phyloP scores from a whole-genome alignment of 2,888 invertebrate species.

The Synergus laeviventris region DNA sequence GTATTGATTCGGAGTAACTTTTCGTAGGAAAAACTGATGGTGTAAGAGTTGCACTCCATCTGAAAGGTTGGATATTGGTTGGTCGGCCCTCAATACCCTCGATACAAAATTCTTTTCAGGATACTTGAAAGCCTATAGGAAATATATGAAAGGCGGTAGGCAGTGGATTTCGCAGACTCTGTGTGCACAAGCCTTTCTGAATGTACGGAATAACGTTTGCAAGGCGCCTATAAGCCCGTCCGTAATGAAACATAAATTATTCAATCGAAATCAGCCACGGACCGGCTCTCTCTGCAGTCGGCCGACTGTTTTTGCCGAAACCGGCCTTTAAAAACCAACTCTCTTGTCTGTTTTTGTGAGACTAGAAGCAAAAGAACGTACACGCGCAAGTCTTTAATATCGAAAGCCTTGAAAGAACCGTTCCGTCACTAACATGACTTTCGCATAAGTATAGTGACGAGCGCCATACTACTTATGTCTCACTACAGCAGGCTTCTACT shows the following conservation, averaged over 20 bases:
- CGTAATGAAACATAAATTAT: slow-evolving; percentile 77
- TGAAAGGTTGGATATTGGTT: slow-evolving; percentile 40
- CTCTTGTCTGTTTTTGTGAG: slow-evolving; percentile 55
- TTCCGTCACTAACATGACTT: background rate
- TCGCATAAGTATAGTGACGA: background rate
- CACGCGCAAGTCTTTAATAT: slow-evolving; percentile 17
- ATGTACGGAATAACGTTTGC: slow-evolving; percentile 74
- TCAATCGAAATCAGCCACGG: slow-evolving; percentile 76
- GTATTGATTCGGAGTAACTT: slow-evolving; percentile 41
- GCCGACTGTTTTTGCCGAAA: slow-evolving; percentile 67
- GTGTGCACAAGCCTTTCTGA: slow-evolving; percentile 73
- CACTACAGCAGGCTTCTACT: background rate
- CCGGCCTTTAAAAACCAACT: slow-evolving; percentile 63
- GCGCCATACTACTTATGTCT: background rate
- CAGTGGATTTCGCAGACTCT: slow-evolving; percentile 61
- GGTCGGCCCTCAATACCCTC: slow-evolving; percentile 69
- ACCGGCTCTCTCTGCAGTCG: slow-evolving; percentile 54
- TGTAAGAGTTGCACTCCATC: slow-evolving; percentile 35
- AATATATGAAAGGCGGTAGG: slow-evolving; percentile 72
- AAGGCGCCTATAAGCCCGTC: slow-evolving; percentile 74
- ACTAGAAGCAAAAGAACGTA: slow-evolving; percentile 50
- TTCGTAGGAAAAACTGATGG: slow-evolving; percentile 46
- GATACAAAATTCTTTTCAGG: slow-evolving; percentile 74
- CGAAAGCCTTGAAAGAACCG: background rate
- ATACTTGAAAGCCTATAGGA: slow-evolving; percentile 72